Evolutionary conservation across 2,113 vertebrate species (phyloP), one percentile per base, ranked within the genome.

Genomic region (Dicentrarchus labrax): DNA sequence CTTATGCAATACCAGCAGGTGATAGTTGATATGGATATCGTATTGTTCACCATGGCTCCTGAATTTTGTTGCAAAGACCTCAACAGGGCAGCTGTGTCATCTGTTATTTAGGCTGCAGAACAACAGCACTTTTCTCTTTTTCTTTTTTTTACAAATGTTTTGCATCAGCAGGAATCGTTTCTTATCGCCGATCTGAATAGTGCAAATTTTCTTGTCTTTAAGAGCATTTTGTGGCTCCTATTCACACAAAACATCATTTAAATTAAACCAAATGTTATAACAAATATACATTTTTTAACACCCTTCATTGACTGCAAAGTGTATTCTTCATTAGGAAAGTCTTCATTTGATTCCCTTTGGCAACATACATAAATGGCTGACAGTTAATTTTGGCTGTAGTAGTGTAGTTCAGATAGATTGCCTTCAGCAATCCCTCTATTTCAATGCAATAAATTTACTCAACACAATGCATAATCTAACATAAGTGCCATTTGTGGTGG

Each of bases 301-400:
- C 69, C 36, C 51, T 86, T 82, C 76, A 47, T 43, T 64, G n/a
- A 76, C 48, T 73, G 57, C 39, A 79, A 79, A 72, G 21, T 21
- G 38, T 48, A 72, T 62, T 59, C 21, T 76, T 82, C 59, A 64
- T 75, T 62, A 47, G 13, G 3, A 84, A 77, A 87, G 38, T 56
- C 56, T 73, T 80, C 15, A 67, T 86, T 90, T 60, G 64, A 77
- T 90, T 88, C 43, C 39, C 4, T 92, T 93, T 94, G 92, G 92
- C 90, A 91, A 82, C 76, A 38, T 41, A 84, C 66, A 80, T 61
- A 57, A 84, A 81, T 88, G 88, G 76, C 86, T 85, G 80, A 84
- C 68, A 60, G 43, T 79, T 76, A 24, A 62, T 76, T 82, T 91
- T 90, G 91, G 80, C 91, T 86, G 24, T 45, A 69, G 45, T 67